Evolutionary conservation across 2,113 vertebrate genomes (phyloP), one percentile per base, ranked within the genome.

Genomic region (Anser cygnoides): DNA sequence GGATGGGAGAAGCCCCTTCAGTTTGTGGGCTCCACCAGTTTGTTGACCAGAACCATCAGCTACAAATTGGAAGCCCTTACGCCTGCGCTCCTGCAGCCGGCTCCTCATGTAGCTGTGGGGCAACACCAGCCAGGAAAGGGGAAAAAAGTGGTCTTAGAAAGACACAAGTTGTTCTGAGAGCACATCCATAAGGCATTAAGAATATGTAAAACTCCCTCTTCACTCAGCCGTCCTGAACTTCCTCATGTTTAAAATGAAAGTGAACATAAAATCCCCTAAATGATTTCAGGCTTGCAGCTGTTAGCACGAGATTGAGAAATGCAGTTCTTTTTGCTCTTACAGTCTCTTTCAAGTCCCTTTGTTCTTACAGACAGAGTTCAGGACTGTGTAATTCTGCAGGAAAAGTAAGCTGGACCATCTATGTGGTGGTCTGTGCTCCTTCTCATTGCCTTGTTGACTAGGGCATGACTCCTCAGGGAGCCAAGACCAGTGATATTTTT

Each of bases 391-490:
- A 33, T 74, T 66, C 46, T 62, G 52, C 11, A 62, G 43, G 10
- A 71, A 62, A 57, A 1, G 1, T 7, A 49, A 20, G 44, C 43
- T 26, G 13, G 10, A 25, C 31, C 19, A 39, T 43, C 59, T 55
- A 19, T 37, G 16, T 39, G 73, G 25, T 4, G 0, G 4, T 46
- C 54, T 75, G 0, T 46, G 29, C 19, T 87, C n/a, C 26, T 55
- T 46, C 49, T n/a, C 52, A 11, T 49, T 73, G 29, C 13, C 17
- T 55, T 43, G 20, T 54, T 83, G 72, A 75, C 13, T 5, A 4
- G 35, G 81, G 6, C 3, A 0, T 52, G 39, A 66, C 11, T 41
- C 10, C 18, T 49, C 31, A 43, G 39, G 35, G 9, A 79, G 25
- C 9, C 33, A 52, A 76, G 39, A 33, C 4, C 11, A 33, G 17